Evolutionary conservation across 2,113 vertebrate genomes (phyloP).

Genomic region (Copsychus sechellarum): DNA sequence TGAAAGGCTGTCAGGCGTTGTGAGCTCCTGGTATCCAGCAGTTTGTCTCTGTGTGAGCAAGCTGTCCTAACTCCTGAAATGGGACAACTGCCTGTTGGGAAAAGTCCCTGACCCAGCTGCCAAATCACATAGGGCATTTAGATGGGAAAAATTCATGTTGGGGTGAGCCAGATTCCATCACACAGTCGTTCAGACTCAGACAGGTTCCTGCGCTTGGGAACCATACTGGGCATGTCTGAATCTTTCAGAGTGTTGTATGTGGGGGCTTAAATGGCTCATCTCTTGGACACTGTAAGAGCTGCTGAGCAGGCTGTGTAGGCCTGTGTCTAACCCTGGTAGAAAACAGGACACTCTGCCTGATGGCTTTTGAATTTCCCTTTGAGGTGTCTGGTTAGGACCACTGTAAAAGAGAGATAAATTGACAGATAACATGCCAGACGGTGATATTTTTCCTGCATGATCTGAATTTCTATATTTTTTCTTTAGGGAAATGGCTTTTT

Average conservation of each 20-base stretch:
- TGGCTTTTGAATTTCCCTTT: background rate
- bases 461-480: background rate
- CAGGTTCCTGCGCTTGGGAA: accelerated
- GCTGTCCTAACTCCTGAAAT: background rate
- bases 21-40: background rate
- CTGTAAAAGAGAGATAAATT: background rate
- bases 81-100: background rate
- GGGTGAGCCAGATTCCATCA: background rate
- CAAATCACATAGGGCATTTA: background rate
- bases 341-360: background rate
- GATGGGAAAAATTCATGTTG: accelerated
- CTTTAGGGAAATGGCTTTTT: background rate
- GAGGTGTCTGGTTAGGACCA: background rate
- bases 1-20: background rate
- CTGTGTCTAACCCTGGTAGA: background rate
- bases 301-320: background rate
- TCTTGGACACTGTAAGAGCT: background rate
- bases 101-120: background rate
- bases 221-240: background rate
- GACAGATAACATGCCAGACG: background rate
- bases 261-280: background rate
- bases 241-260: background rate
- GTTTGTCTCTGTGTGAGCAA: background rate
- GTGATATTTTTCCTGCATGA: background rate
- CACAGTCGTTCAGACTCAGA: accelerated